These are phyloP conservation scores for Kryptopterus vitreolus DNA, from an alignment of 2,797 vertebrate genomes.

Conservation along the genomic window DNA sequence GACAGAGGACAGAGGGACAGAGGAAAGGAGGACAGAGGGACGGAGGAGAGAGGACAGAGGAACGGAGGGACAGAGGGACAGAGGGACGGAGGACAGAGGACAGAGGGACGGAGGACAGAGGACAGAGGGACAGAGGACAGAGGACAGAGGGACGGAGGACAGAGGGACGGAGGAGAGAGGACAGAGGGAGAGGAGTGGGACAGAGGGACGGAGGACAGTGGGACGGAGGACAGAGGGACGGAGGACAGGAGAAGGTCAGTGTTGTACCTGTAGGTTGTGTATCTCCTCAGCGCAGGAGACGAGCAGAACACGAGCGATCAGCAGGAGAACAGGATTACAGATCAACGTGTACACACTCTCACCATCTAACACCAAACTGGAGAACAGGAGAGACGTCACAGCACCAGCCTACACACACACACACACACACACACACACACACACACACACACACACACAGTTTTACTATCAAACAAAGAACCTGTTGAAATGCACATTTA, in stretches of 20 bases:
- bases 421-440: slow-evolving; percentile 5
- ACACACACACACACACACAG: too few relatives aligned
- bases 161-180: too few relatives aligned
- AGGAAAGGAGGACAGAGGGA: too few relatives aligned
- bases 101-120: too few relatives aligned
- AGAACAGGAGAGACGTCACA: slow-evolving; percentile 69
- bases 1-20: too few relatives aligned
- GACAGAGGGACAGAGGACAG: too few relatives aligned
- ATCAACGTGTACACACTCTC: slow-evolving; percentile 89
- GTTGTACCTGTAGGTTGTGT: slow-evolving; percentile 80
- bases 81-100: too few relatives aligned
- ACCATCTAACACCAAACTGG: slow-evolving; percentile 83
- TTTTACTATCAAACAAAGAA: background rate
- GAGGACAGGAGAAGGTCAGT: too few relatives aligned
- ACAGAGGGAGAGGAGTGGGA: background rate
- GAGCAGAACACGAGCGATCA: slow-evolving; percentile 83
- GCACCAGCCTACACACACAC: slow-evolving; percentile 60
- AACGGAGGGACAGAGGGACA: too few relatives aligned
- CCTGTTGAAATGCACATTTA: background rate
- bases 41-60: too few relatives aligned
- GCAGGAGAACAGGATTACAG: slow-evolving; percentile 81
- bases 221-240: background rate
- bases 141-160: too few relatives aligned
- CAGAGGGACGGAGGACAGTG: too few relatives aligned
- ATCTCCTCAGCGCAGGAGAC: slow-evolving; percentile 78